phyloP scores from a whole-genome alignment of 2,888 invertebrate species.

The Ornithoptera alexandrae region DNA sequence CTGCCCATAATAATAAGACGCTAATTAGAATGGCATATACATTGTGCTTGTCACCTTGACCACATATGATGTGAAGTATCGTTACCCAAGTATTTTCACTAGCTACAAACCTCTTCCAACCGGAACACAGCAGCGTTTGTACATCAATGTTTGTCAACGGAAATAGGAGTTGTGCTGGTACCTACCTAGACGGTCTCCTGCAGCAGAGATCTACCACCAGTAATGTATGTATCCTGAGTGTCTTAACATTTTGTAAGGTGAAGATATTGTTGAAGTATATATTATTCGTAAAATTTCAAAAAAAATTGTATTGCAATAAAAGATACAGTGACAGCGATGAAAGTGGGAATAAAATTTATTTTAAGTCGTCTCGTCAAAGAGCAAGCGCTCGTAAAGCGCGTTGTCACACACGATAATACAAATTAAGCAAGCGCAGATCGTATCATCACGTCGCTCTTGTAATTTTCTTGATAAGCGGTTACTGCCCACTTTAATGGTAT shows the following conservation, averaged over 20 bases:
- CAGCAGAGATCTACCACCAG: too few relatives aligned
- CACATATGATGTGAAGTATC: too few relatives aligned
- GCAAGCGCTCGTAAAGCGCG: slow-evolving; percentile 20
- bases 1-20: too few relatives aligned
- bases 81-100: too few relatives aligned
- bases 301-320: slow-evolving; percentile 4
- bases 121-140: too few relatives aligned
- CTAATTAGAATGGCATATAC: too few relatives aligned
- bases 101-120: too few relatives aligned
- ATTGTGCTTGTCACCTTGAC: too few relatives aligned
- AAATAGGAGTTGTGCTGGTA: too few relatives aligned
- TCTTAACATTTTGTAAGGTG: background rate
- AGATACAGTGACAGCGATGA: background rate
- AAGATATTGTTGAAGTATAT: background rate
- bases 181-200: too few relatives aligned
- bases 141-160: too few relatives aligned
- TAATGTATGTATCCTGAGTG: background rate
- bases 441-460: slow-evolving; percentile 27
- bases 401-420: slow-evolving; percentile 28
- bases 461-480: slow-evolving; percentile 29
- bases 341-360: slow-evolving; percentile 24
- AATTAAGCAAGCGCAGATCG: slow-evolving; percentile 24
- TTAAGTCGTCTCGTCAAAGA: slow-evolving; percentile 9
- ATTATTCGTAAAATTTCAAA: background rate
- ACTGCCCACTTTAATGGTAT: slow-evolving; percentile 28